A percentile compares a stretch with the other conserved stretches of the same genome.
Conservation (phyloP, 2,797 vertebrate genomes). For the Gambelia wislizenii region DNA sequence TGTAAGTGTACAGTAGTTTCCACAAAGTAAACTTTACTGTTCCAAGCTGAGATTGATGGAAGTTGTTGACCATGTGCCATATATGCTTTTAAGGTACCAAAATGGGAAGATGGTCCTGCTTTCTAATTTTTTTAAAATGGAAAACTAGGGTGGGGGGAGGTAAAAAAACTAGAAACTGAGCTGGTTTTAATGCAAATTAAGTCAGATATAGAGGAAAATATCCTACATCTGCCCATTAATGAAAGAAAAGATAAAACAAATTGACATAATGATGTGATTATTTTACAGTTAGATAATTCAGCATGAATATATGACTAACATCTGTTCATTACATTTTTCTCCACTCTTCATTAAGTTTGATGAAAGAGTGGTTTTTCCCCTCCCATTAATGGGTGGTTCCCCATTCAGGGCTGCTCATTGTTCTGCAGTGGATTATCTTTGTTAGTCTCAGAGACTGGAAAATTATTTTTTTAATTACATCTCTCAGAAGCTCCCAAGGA, state of each 20-base stretch:
- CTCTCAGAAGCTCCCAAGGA: background rate
- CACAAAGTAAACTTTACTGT: too few species aligned
- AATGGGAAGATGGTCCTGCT: background rate
- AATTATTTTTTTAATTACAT: too few species aligned
- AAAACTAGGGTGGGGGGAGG: too few species aligned
- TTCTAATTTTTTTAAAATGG: too few species aligned
- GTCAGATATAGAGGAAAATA: background rate
- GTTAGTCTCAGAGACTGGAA: background rate
- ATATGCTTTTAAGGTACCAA: background rate
- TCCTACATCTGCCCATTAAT: background rate
- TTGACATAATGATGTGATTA: constrained; percentile 11
- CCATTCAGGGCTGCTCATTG: background rate
- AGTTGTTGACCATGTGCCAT: too few species aligned
- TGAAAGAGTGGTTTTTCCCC: constrained; percentile 35
- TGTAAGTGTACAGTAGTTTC: too few species aligned
- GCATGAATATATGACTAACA: constrained; percentile 42
- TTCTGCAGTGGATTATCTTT: background rate
- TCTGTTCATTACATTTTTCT: constrained; percentile 51
- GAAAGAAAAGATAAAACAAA: background rate
- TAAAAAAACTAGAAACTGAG: background rate
- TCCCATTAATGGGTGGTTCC: background rate
- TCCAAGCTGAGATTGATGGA: too few species aligned
- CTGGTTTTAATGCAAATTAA: background rate
- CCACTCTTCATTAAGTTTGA: constrained; percentile 43
- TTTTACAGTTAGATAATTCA: constrained; percentile 56